Percentiles rank a stretch among this genome's conserved stretches.
Evolutionary conservation across 2,888 invertebrate genomes (phyloP).

Genomic region (Notodonta dromedarius): DNA sequence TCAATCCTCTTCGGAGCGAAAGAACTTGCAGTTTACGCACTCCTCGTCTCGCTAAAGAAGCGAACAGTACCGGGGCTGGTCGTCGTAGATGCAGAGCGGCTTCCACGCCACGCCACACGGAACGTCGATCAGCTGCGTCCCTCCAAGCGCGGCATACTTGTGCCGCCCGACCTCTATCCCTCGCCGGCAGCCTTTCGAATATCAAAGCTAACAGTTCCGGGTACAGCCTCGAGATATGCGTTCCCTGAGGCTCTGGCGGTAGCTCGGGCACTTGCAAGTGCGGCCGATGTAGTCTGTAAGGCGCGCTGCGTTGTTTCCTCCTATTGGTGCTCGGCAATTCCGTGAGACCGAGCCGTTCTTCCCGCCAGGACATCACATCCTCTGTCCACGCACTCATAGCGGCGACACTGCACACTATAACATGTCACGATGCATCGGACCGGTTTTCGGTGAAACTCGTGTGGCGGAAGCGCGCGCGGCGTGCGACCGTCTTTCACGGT

Average conservation of each 20-base stretch:
- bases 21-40: constrained; percentile 95
- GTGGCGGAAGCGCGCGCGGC: constrained; percentile 40
- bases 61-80: constrained; percentile 93
- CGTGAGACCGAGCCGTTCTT: constrained; percentile 75
- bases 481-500: constrained; percentile 56
- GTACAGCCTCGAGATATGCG: constrained; percentile 94
- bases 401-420: constrained; percentile 72
- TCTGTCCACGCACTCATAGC: constrained; percentile 81
- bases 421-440: constrained; percentile 73
- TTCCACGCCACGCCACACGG: constrained; percentile 97
- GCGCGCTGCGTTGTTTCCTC: constrained; percentile 85
- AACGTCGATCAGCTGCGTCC: constrained; percentile 95
- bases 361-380: constrained; percentile 78
- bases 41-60: constrained; percentile 93
- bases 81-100: constrained; percentile 94
- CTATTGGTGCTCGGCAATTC: constrained; percentile 77
- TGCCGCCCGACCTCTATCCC: constrained; percentile 95
- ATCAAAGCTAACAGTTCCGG: constrained; percentile 97
- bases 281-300: constrained; percentile 88
- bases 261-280: constrained; percentile 78
- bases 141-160: constrained; percentile 96
- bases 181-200: constrained; percentile 94
- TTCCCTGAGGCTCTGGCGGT: constrained; percentile 82
- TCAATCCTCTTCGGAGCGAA: constrained; percentile 91
- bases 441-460: constrained; percentile 74